Conservation (phyloP, 1,140 invertebrate genomes). For the Scaptomyza graminum region DNA sequence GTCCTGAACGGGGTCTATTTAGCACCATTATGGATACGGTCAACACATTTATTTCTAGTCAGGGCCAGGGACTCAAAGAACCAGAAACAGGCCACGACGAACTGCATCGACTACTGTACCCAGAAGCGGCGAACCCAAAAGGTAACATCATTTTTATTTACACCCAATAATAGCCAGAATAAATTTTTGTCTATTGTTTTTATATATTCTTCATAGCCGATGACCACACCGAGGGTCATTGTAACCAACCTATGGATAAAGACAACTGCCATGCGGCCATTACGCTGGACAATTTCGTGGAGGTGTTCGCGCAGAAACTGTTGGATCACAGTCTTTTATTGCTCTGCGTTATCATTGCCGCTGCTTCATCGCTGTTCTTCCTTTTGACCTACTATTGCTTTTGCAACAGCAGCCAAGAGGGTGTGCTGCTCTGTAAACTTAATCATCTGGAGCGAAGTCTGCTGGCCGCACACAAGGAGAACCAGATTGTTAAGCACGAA, state of each 20-base stretch:
- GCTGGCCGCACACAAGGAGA: constrained; percentile 85
- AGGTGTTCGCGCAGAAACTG: constrained; percentile 58
- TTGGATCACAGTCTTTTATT: constrained; percentile 80
- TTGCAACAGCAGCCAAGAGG: constrained; percentile 88
- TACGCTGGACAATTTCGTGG: constrained; percentile 64
- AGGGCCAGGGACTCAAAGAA: constrained; percentile 42
- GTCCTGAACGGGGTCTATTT: constrained; percentile 51
- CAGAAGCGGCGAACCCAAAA: constrained; percentile 11
- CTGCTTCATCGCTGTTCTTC: constrained; percentile 88
- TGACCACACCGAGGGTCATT: constrained; percentile 41
- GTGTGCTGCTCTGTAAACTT: constrained; percentile 86
- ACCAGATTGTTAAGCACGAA: constrained; percentile 87
- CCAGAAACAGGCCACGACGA: constrained; percentile 51
- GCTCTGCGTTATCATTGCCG: constrained; percentile 86
- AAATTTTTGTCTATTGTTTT: too few relatives aligned
- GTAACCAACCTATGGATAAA: constrained; percentile 29
- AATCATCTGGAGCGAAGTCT: constrained; percentile 86
- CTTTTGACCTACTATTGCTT: constrained; percentile 91
- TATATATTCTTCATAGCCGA: background rate
- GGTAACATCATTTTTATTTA: background rate
- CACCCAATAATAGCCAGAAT: too few relatives aligned
- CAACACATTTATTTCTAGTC: constrained; percentile 66
- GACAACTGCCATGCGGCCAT: constrained; percentile 48
- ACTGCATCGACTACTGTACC: constrained; percentile 60
- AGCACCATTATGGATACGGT: constrained; percentile 77